Base-by-base conservation (phyloP, 2,888 invertebrate species). In the Polyploca ridens region DNA sequence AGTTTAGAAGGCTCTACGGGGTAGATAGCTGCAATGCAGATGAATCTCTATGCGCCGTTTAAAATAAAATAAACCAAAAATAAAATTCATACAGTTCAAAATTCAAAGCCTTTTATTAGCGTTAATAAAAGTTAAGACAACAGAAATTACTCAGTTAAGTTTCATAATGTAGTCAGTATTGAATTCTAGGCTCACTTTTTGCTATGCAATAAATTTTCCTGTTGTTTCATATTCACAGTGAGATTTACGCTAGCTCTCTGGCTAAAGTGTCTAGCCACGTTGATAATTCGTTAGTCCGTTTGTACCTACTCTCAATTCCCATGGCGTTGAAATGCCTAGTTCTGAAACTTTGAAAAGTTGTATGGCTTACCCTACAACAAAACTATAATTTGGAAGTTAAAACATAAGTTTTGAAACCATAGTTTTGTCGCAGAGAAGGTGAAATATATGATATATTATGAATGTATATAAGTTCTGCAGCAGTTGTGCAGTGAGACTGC, bases 11-110 rank as follows among this genome's bases (percentile, higher is more conserved):
- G 71, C 76, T 76, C 69, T 69, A 59, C 66, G 69, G 74, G 77
- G 79, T 77, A 72, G 70, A 69, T 76, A 67, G 72, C 83, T 85
- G 84, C 84, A 85, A 75, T 85, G 85, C 81, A 69, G 82, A 79
- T 77, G 66, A 62, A 27, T 54, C 54, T 54, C 19, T 10, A 54
- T 19, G 54, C 54, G 54, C 54, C 54, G 19, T 54, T 19, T 19
- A 54, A 54, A 7, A 19, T 16, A 54, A 54, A 19, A 19, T 19
- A 54, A 54, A 54, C 8, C 19, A 10, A 19, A 54, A 19, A 54
- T 19, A n/a, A 7, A 7, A 54, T 54, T 54, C 54, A 54, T 8
- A 54, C 16, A 54, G n/a, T 54, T 54, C 10, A 19, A n/a, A n/a
- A 10, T n/a, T n/a, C 16, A 16, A 10, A 49, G 7, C n/a, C 5